phyloP scores from a whole-genome alignment of 2,797 vertebrate genomes.

The Cynopterus sphinx region DNA sequence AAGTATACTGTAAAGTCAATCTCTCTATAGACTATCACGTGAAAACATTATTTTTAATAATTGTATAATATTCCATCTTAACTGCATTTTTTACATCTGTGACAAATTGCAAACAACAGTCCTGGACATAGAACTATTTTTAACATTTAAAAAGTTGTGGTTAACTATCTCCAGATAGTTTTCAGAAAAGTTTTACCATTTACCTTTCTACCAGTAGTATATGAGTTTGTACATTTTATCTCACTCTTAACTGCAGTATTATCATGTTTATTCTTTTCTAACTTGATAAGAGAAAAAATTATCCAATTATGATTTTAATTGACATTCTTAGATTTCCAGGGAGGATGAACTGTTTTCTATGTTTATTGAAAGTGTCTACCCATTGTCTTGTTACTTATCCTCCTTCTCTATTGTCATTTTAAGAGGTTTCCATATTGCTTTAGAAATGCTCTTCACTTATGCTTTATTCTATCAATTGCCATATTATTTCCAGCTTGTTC shows the following conservation, averaged over 20 bases:
- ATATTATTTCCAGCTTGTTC: neutral
- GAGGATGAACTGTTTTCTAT: neutral
- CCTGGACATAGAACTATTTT: neutral
- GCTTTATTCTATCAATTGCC: neutral
- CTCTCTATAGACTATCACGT: neutral
- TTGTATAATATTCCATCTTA: neutral
- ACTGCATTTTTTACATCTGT: neutral
- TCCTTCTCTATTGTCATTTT: neutral
- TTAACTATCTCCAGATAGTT: neutral
- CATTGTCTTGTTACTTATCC: neutral
- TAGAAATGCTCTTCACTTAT: neutral
- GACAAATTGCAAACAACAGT: conserved; percentile 18
- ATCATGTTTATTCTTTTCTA: neutral
- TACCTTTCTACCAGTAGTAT: neutral
- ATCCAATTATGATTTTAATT: neutral
- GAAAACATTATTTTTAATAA: conserved; percentile 47
- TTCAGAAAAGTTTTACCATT: neutral
- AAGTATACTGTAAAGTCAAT: conserved; percentile 6
- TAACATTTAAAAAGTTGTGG: neutral
- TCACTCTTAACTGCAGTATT: neutral
- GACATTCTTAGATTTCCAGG: neutral
- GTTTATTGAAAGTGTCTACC: neutral
- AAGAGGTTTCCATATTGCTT: neutral
- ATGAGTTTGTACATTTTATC: neutral
- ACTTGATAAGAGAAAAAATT: neutral